Evolutionary conservation across 2,797 vertebrate species (phyloP).

Genomic region (Harpagifer antarcticus): DNA sequence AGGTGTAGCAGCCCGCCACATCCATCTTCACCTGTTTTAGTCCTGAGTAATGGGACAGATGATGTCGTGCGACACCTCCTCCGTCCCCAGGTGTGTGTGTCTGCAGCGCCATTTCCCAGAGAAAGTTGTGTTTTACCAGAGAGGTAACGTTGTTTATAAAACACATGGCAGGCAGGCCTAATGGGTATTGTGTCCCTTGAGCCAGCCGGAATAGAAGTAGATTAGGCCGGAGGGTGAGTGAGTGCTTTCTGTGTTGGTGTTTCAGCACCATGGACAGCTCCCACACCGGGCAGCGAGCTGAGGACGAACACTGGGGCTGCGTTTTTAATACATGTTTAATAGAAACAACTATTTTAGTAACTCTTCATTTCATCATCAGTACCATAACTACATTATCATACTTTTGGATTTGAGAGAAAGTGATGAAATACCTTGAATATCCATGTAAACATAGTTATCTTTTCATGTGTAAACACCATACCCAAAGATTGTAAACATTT

Average conservation of each 20-base stretch:
- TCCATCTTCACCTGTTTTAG: not conserved
- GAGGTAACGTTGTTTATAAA: conserved; percentile 15
- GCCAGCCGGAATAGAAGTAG: not conserved
- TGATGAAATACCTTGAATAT: not conserved
- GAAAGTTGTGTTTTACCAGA: conserved; percentile 17
- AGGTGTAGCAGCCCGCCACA: conserved; percentile 1
- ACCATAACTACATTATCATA: too few relatives aligned
- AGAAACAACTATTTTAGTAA: not conserved
- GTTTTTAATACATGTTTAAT: not conserved
- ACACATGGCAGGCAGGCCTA: not conserved
- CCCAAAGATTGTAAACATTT: too few relatives aligned
- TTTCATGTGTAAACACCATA: too few relatives aligned
- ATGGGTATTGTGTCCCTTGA: not conserved
- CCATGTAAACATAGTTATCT: too few relatives aligned
- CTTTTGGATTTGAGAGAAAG: not conserved
- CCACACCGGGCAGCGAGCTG: not conserved
- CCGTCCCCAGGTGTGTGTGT: not conserved
- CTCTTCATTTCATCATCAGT: not conserved
- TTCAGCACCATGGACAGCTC: conserved; percentile 40
- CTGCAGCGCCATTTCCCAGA: conserved; percentile 15
- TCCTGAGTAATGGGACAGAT: conserved; percentile 35
- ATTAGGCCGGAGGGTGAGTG: not conserved
- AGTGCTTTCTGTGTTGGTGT: not conserved
- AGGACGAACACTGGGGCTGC: not conserved
- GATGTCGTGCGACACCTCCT: conserved; percentile 42